These are phyloP conservation scores for Trachythela sp. DNA, from an alignment of 64 coral and sea anemone genomes.

Conservation along the genomic window DNA sequence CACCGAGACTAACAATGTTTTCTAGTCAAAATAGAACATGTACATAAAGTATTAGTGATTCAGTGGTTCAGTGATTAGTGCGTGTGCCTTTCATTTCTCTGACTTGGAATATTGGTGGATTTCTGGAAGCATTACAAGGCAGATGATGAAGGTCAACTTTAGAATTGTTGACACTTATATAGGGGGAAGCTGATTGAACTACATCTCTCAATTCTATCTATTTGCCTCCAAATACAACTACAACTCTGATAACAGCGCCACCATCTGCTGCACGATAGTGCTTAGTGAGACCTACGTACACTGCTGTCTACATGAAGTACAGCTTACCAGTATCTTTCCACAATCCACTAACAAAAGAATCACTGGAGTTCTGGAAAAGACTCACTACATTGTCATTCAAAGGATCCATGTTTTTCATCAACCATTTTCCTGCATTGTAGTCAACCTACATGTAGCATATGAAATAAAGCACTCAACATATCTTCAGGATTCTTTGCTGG, in stretches of 20 bases:
- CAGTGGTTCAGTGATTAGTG: no score
- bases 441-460: constrained; percentile 59
- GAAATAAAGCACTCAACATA: neutral
- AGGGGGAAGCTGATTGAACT: no score
- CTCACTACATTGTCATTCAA: constrained; percentile 92
- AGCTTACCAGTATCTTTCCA: constrained; percentile 92
- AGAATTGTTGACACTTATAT: no score
- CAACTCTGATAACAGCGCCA: no score
- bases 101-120: neutral
- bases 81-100: no score
- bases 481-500: no score
- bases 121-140: neutral
- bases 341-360: constrained; percentile 72
- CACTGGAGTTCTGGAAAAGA: constrained; percentile 80
- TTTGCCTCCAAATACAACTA: no score
- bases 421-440: constrained; percentile 79
- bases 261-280: no score
- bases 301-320: neutral
- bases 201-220: no score
- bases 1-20: constrained; percentile 88
- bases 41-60: no score
- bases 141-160: no score
- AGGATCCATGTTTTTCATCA: constrained; percentile 95
- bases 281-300: no score
- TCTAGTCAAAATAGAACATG: neutral